Conservation (phyloP, 2,888 invertebrate species). For the Torymus texanus region DNA sequence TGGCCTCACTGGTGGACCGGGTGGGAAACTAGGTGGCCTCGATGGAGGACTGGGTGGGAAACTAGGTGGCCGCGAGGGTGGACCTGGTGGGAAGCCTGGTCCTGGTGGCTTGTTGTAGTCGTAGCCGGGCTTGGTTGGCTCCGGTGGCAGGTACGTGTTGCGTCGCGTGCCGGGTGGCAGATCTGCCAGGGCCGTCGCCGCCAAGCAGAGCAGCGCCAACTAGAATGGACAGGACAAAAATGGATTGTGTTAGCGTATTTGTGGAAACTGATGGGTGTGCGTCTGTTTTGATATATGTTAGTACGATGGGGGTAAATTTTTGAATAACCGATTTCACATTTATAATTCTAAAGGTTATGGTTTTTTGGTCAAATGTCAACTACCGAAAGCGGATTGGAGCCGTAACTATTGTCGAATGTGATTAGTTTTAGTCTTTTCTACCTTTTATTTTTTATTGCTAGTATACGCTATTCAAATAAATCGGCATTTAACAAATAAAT, state of each 20-base stretch:
- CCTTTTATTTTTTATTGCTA: no score
- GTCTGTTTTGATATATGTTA: no score
- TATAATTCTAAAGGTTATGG: no score
- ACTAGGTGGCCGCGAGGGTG: conserved; percentile 59
- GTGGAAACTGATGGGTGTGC: no score
- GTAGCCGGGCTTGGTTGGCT: conserved; percentile 79
- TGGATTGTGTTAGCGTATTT: neutral
- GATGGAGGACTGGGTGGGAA: conserved; percentile 57
- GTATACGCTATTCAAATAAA: no score
- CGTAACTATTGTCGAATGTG: no score
- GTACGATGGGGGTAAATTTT: no score
- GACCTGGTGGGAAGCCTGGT: conserved; percentile 76
- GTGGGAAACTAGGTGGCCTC: conserved; percentile 42
- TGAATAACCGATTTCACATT: no score
- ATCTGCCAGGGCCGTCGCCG: conserved; percentile 73
- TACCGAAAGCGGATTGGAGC: no score
- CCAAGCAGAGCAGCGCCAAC: conserved; percentile 60
- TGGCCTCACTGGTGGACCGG: conserved; percentile 57
- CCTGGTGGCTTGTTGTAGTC: conserved; percentile 82
- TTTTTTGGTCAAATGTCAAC: no score
- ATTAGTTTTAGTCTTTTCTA: no score
- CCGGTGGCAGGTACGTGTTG: conserved; percentile 85
- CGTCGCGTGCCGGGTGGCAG: conserved; percentile 79
- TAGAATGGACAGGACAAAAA: conserved; percentile 24
- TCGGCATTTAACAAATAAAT: no score